Evolutionary conservation across 30 jellyfish, hydroid and myxozoan genomes (phyloP), one percentile per base, ranked within the genome.

Genomic region (Aurelia sp.): DNA sequence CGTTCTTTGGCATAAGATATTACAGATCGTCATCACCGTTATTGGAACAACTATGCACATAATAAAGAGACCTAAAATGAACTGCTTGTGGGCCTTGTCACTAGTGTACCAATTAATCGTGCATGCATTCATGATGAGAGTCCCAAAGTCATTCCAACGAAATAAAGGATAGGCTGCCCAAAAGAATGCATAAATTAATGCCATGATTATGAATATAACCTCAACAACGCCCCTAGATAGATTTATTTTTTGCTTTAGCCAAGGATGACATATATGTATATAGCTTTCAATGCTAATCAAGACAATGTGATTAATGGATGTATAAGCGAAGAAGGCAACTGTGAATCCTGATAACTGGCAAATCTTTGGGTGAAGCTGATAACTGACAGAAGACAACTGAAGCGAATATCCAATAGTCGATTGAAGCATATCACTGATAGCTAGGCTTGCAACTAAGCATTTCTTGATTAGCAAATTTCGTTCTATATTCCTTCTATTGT

Each of bases 131-230:
- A 75, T 11, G 15, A 75, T 62, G 19, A 53, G n/a, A 10, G 37
- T 6, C 18, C 86, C 62, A 40, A 55, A 75, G 65, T 75, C 86
- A 51, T 75, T 75, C 86, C 86, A 75, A 33, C n/a, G 58, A 11
- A 75, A 13, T 41, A 75, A 75, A 21, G 86, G 86, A 75, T 55
- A 75, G n/a, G 33, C 73, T 55, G 86, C 86, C 75, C 86, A 75
- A 47, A 75, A 57, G 13, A 75, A 33, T 75, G 86, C 74, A 58
- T 75, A 75, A 0, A 35, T 16, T 76, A 62, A 75, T 19, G 86
- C 62, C 47, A 75, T 21, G 76, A 60, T 8, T 60, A 58, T 13
- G 22, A 65, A 75, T 13, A 58, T 7, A 5, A 40, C 65, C 76
- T 75, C 75, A 58, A 21, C 31, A 16, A 66, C 15, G 4, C 52